Evolutionary conservation across 2,888 invertebrate species (phyloP).

Genomic region (Mythimna vitellina): DNA sequence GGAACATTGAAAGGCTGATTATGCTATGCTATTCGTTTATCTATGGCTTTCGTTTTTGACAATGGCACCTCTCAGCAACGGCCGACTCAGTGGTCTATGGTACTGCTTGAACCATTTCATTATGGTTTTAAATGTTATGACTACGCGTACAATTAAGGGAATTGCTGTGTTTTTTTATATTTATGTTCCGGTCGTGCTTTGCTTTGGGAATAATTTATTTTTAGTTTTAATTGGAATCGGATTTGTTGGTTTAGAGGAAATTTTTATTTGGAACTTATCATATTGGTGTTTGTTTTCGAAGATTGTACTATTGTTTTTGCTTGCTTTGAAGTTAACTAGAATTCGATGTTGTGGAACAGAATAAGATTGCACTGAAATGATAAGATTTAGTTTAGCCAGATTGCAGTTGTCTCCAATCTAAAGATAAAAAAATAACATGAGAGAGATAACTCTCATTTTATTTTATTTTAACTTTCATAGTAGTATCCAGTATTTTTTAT

Average conservation of each 20-base stretch:
- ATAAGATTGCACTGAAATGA: neutral
- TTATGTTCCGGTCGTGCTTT: conserved; percentile 43
- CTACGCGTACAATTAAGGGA: conserved; percentile 54
- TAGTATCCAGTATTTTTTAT: too few relatives aligned
- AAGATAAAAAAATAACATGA: too few relatives aligned
- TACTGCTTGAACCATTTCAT: conserved; percentile 51
- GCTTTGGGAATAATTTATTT: conserved; percentile 43
- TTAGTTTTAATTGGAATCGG: conserved; percentile 48
- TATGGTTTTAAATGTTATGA: conserved; percentile 58
- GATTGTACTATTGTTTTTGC: conserved; percentile 20
- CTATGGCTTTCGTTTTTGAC: neutral
- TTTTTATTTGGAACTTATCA: conserved; percentile 15
- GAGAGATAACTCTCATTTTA: too few relatives aligned
- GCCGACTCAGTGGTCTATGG: neutral
- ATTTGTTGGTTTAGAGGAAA: conserved; percentile 4
- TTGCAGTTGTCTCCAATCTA: neutral
- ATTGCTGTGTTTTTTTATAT: conserved; percentile 49
- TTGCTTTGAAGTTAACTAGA: neutral
- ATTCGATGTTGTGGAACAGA: neutral
- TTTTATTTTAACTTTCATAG: neutral
- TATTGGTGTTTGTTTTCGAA: conserved; percentile 14
- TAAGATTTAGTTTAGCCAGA: neutral
- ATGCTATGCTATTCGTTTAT: too few relatives aligned
- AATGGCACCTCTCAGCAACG: neutral
- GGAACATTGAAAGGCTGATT: too few relatives aligned